Conservation (phyloP, 2,888 invertebrate species). For the Drosophila paranaensis region DNA sequence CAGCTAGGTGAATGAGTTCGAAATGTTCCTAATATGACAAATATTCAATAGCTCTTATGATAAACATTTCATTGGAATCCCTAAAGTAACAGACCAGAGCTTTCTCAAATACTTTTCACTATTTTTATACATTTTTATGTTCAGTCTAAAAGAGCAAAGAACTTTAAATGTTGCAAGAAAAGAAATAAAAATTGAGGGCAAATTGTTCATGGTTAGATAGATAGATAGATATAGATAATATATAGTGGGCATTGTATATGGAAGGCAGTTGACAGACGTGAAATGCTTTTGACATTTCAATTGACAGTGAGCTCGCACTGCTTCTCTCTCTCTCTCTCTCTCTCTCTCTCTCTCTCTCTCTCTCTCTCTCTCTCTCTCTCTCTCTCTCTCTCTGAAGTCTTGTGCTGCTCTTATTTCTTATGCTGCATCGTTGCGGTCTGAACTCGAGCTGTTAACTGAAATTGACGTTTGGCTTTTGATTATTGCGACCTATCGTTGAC, state of each 20-base stretch:
- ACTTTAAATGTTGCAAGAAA: neutral
- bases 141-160: neutral
- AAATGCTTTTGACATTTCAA: conserved; percentile 72
- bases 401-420: conserved; percentile 16
- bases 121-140: neutral
- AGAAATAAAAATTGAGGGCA: neutral
- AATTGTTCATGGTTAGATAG: conserved; percentile 4
- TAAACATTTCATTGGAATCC: no score
- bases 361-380: neutral
- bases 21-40: no score
- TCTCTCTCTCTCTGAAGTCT: neutral
- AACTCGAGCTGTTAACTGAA: conserved; percentile 44
- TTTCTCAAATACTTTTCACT: neutral
- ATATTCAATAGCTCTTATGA: no score
- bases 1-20: no score
- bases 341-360: neutral
- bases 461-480: conserved; percentile 66
- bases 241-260: conserved; percentile 2
- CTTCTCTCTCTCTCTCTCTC: neutral
- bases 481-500: conserved; percentile 40
- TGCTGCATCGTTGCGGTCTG: neutral
- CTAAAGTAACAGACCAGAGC: no score
- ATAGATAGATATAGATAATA: neutral
- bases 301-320: conserved; percentile 27
- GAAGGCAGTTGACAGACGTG: conserved; percentile 36